Conservation (phyloP, 2,113 vertebrate genomes). For the Catharus bicknelli region DNA sequence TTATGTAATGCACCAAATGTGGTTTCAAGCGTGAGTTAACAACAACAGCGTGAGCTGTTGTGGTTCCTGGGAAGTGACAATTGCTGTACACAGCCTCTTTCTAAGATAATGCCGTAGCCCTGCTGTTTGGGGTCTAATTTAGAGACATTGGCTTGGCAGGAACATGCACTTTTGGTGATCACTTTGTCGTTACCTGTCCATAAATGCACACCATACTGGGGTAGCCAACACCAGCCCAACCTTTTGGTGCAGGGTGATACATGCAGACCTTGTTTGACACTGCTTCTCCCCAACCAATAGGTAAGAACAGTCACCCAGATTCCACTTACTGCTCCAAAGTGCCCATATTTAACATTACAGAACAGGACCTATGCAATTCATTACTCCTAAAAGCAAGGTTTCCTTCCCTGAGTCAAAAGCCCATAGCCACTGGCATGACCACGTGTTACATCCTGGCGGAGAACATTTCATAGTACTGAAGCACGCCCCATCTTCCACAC, state of each 20-base stretch:
- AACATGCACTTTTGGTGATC: not conserved
- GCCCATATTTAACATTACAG: not conserved
- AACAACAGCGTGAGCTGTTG: accelerated
- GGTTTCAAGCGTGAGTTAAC: not conserved
- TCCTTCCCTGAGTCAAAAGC: not conserved
- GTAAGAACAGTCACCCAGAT: not conserved
- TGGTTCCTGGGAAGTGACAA: not conserved
- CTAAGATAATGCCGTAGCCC: not conserved
- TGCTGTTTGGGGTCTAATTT: not conserved
- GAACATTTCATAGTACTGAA: not conserved
- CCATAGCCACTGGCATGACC: not conserved
- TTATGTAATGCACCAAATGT: not conserved
- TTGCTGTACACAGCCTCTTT: not conserved
- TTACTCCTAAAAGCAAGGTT: not conserved
- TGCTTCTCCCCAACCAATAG: not conserved
- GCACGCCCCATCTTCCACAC: not conserved
- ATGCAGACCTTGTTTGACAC: not conserved
- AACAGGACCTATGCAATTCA: not conserved
- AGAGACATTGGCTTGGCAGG: not conserved
- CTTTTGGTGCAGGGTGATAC: not conserved
- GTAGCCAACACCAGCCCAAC: accelerated
- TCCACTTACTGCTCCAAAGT: not conserved
- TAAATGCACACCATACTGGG: not conserved
- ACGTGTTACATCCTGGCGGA: not conserved
- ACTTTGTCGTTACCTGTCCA: accelerated